A percentile compares a stretch with the other conserved stretches of the same genome.
These are phyloP conservation scores for Ostrea denselamellosa DNA, from an alignment of 1,140 invertebrate genomes.

Conservation along the genomic window DNA sequence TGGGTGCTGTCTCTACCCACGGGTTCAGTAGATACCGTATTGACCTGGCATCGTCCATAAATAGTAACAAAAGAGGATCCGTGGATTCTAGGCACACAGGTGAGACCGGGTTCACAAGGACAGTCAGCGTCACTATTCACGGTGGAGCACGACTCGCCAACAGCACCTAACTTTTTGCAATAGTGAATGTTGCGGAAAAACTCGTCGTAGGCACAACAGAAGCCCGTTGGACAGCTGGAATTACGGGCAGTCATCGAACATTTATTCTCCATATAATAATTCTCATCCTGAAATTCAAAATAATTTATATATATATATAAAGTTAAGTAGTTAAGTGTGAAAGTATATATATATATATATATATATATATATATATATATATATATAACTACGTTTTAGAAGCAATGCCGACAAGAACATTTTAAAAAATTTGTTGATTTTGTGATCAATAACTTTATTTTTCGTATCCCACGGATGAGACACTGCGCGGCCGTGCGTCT, in stretches of 20 bases:
- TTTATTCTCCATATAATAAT: constrained; percentile 34
- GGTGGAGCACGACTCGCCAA: neutral
- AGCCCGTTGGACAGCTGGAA: neutral
- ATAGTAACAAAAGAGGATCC: neutral
- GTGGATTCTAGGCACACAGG: neutral
- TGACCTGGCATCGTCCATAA: neutral
- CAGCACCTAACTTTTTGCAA: constrained; percentile 10
- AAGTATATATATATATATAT: neutral
- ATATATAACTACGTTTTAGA: too few species aligned
- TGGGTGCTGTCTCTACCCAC: neutral
- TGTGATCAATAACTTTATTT: too few species aligned
- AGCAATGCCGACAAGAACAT: too few species aligned
- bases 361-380: too few species aligned
- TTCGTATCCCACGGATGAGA: too few species aligned
- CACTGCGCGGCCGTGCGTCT: too few species aligned
- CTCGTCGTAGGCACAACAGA: constrained; percentile 40
- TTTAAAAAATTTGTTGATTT: too few species aligned
- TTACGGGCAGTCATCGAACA: neutral
- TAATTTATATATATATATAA: too few species aligned
- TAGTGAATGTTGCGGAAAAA: constrained; percentile 38
- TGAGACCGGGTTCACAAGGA: neutral
- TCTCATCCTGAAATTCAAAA: neutral
- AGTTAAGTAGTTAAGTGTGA: too few species aligned
- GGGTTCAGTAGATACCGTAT: neutral
- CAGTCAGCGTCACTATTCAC: constrained; percentile 5